Conservation (phyloP, 2,113 vertebrate species). For the Vulpes lagopus region DNA sequence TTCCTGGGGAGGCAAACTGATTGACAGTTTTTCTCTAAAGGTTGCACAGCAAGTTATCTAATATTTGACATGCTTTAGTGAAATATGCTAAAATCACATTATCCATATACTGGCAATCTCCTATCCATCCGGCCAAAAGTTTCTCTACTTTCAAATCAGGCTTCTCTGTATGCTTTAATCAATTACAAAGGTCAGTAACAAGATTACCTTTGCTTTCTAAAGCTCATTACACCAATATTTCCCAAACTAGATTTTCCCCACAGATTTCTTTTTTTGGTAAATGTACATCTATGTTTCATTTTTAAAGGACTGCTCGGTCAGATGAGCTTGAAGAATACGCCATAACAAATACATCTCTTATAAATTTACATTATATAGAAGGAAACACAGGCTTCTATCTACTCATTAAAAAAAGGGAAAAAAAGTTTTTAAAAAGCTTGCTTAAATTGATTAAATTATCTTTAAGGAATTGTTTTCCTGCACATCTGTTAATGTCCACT, state of each 20-base stretch:
- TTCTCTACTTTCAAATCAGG: not conserved
- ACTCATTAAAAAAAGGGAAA: not conserved
- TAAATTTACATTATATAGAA: not conserved
- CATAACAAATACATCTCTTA: not conserved
- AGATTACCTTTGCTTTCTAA: not conserved
- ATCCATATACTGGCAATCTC: not conserved
- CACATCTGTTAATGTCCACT: not conserved
- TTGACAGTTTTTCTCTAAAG: not conserved
- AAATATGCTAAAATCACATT: not conserved
- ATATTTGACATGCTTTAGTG: not conserved
- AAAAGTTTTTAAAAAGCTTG: not conserved
- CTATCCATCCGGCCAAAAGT: not conserved
- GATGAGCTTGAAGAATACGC: not conserved
- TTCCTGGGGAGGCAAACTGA: not conserved
- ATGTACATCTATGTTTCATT: not conserved
- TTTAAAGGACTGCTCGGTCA: not conserved
- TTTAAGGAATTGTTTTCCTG: not conserved
- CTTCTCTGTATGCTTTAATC: not conserved
- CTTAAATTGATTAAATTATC: not conserved
- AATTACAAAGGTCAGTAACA: slow-evolving; percentile 2
- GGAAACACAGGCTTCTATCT: not conserved
- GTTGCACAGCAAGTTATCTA: not conserved
- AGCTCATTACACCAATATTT: not conserved
- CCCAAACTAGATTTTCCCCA: not conserved
- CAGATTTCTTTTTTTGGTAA: not conserved